Evolutionary conservation across 2,888 invertebrate genomes (phyloP), one percentile per base, ranked within the genome.

Genomic region (Rhagonycha lutea): DNA sequence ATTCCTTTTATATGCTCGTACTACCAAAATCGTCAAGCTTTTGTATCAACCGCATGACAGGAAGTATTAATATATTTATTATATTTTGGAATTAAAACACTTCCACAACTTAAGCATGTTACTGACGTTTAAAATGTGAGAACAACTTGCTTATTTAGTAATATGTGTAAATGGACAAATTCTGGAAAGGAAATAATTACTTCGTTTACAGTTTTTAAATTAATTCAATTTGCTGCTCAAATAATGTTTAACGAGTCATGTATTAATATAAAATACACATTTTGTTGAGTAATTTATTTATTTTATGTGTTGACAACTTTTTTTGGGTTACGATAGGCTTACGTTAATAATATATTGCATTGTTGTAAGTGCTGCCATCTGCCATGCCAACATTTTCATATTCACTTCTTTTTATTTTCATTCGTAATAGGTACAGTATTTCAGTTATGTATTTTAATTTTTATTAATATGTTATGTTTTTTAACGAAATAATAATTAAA

Each of bases 1-100:
- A 61, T 67, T 72, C 72, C 60, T 14, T 47, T n/a, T 47, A 47
- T 47, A 47, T 65, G n/a, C 61, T 61, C n/a, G 12, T 61, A 14
- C n/a, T 47, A n/a, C 47, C 2, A 7, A 5, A 47, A 47, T 47
- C 8, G 47, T 47, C 47, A 47, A 47, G 47, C 47, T 47, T n/a
- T n/a, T 11, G 32, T 47, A 47, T n/a, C 5, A 60, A 2, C 60
- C 67, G 60, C 67, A 47, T 72, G 68, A 60, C 68, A 72, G 72
- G 72, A 72, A 72, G 14, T 60, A 72, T 68, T 68, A 72, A 72
- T 72, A 72, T 67, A 72, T 65, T 23, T 47, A n/a, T 72, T 67
- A 72, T 67, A 47, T 67, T 32, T 67, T 26, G 67, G 28, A 68
- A 72, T 72, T 68, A 67, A 67, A 72, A 67, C 60, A 67, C 67